Base-by-base conservation (phyloP, 1,140 invertebrate genomes). In the Mya arenaria region DNA sequence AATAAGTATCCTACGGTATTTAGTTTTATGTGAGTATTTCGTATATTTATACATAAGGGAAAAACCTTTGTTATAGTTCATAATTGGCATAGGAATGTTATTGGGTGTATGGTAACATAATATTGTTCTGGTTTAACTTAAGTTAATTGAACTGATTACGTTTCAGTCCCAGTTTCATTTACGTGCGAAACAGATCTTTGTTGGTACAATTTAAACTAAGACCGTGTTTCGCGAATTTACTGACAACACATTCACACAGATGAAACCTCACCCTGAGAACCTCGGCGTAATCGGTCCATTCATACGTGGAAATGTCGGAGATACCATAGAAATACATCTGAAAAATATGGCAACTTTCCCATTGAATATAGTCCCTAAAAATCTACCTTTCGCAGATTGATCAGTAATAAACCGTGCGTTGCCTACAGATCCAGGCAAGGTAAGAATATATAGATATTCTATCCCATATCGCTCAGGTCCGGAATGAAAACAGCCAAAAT, bases 191-290 rank as follows among this genome's bases (percentile, higher is more conserved):
- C 8, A 34, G 58, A 2, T 13, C 44, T 28, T 65, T 8, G 79
- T 90, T 37, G 89, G 89, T 15, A 69, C 79, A 13, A 81, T 56
- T 28, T 89, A 89, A 81, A 83, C 85, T 23, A 90, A 90, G 74
- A 86, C 82, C 10, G 55, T 88, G 23, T 90, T 79, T 63, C 48
- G 71, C 25, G 84, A 89, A 82, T 89, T 88, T 62, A 86, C 83
- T 6, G 87, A 90, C 56, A 36, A 68, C 6, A 55, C 82, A n/a
- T 90, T 90, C 66, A 82, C 69, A 13, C 41, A 58, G 6, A 80
- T 58, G 48, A 87, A 86, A 56, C 62, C 56, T 19, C 60, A 87
- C 13, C 65, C 30, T 13, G 30, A 63, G 5, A 85, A 89, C 69
- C 82, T 90, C 19, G 87, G 81, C 4, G 60, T 89, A 19, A 37